These are phyloP conservation scores for Subacronicta megacephala DNA, from an alignment of 2,888 invertebrate genomes.

Conservation along the genomic window DNA sequence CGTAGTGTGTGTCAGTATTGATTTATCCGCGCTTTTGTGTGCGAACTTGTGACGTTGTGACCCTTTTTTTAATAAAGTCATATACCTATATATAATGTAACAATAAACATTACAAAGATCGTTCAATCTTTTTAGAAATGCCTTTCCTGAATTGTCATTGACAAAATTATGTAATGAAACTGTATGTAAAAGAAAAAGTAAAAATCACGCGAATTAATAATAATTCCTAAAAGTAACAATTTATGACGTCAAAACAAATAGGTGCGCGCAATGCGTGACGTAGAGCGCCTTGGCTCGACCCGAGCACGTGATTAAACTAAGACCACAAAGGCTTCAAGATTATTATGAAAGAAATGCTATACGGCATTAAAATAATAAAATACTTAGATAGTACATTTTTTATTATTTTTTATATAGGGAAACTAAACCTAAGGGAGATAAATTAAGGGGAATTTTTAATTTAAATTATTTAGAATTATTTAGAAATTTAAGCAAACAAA, in stretches of 20 bases:
- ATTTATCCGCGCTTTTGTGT: conserved; percentile 23
- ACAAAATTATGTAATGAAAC: too few relatives aligned
- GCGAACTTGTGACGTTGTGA: conserved; percentile 15
- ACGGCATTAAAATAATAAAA: too few relatives aligned
- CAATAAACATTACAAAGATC: neutral
- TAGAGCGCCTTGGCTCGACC: conserved; percentile 65
- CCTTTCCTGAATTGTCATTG: too few relatives aligned
- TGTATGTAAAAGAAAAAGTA: too few relatives aligned
- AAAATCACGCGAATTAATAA: too few relatives aligned
- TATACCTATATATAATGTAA: neutral
- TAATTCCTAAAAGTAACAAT: conserved; percentile 4
- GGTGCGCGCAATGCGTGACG: conserved; percentile 62
- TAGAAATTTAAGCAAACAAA: too few relatives aligned
- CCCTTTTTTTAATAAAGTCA: neutral
- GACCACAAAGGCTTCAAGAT: conserved; percentile 45
- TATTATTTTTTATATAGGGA: too few relatives aligned
- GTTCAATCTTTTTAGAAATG: too few relatives aligned
- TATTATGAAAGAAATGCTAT: neutral
- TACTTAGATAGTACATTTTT: too few relatives aligned
- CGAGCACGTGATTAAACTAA: conserved; percentile 64
- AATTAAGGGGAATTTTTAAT: too few relatives aligned
- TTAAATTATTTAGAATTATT: too few relatives aligned
- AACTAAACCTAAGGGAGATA: too few relatives aligned
- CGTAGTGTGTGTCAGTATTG: conserved; percentile 56
- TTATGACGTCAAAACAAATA: conserved; percentile 48